phyloP scores from a whole-genome alignment of 2,888 invertebrate species.

The Cantharis lateralis region DNA sequence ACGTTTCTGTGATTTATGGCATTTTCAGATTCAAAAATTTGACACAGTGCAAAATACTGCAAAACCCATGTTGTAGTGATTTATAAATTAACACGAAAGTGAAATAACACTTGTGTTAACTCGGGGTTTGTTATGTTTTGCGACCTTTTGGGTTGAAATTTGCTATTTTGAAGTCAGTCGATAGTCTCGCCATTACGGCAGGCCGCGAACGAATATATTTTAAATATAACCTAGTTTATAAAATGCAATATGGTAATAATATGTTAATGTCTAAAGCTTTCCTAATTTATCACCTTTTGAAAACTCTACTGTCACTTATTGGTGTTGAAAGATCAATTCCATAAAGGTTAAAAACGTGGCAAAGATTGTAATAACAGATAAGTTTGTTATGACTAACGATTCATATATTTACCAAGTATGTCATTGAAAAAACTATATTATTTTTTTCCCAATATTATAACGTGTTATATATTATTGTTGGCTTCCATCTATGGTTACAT shows the following conservation, averaged over 20 bases:
- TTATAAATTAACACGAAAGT: neutral
- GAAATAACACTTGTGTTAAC: neutral
- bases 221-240: constrained; percentile 20
- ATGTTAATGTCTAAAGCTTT: neutral
- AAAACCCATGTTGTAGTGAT: neutral
- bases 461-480: neutral
- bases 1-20: neutral
- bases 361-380: neutral
- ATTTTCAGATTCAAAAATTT: neutral
- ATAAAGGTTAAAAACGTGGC: neutral
- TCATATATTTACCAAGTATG: neutral
- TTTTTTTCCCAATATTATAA: neutral
- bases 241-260: neutral
- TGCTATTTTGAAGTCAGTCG: neutral
- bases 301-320: neutral
- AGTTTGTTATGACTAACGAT: neutral
- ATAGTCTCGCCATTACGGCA: neutral
- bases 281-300: neutral
- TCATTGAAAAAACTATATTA: neutral
- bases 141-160: too few relatives aligned
- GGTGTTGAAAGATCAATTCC: neutral
- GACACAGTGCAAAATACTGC: neutral
- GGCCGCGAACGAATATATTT: neutral
- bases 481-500: neutral
- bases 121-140: too few relatives aligned